Evolutionary conservation across 37 sponge, comb jelly and placozoan genomes (phyloP).

Genomic region (Petrosia ficiformis): DNA sequence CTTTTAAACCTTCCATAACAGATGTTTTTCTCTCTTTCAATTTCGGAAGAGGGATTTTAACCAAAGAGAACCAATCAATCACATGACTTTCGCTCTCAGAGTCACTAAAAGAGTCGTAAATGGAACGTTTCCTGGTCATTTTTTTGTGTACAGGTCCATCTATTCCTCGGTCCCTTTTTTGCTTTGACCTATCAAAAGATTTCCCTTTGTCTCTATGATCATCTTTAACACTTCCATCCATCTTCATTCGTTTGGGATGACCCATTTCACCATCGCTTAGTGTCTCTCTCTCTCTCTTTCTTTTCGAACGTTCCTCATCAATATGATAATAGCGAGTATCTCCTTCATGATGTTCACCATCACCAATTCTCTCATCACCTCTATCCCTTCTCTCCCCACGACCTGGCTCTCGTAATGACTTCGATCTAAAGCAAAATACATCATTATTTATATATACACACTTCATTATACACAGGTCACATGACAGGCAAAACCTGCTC

Average conservation of each 20-base stretch:
- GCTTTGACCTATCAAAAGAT: not conserved
- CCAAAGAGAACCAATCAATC: slow-evolving; percentile 11
- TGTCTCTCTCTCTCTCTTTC: not conserved
- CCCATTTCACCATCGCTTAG: not conserved
- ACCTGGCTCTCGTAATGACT: too few relatives aligned
- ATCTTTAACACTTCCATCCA: not conserved
- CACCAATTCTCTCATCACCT: too few relatives aligned
- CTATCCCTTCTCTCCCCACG: too few relatives aligned
- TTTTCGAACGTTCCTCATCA: too few relatives aligned
- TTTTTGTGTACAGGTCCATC: too few relatives aligned
- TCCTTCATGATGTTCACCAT: too few relatives aligned
- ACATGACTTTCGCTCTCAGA: not conserved
- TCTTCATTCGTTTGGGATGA: not conserved
- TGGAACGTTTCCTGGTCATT: not conserved
- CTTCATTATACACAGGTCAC: too few relatives aligned
- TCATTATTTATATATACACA: too few relatives aligned
- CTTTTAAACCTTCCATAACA: slow-evolving; percentile 24
- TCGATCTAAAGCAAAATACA: too few relatives aligned
- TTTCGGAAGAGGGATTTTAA: not conserved
- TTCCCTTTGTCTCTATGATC: not conserved
- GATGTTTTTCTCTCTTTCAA: not conserved
- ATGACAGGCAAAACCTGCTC: too few relatives aligned
- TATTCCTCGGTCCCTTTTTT: not conserved
- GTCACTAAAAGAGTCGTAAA: not conserved
- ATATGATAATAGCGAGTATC: too few relatives aligned